Conservation (phyloP, 2,113 vertebrate species). For the Psittacus erithacus region DNA sequence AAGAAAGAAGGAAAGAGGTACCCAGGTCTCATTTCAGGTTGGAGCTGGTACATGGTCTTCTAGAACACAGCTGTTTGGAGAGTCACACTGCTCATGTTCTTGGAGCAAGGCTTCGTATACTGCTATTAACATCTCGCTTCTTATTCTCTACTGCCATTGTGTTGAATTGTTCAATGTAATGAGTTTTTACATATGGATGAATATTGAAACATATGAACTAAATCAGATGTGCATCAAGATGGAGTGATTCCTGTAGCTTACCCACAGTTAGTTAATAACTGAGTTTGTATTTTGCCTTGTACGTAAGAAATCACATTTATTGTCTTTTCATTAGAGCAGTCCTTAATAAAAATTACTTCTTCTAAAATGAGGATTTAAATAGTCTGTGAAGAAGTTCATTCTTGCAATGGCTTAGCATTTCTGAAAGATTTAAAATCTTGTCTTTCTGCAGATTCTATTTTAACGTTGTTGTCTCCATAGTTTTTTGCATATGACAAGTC, state of each 20-base stretch:
- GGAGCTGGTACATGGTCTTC: background rate
- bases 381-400: background rate
- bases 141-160: background rate
- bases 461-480: background rate
- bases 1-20: background rate
- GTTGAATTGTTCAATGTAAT: background rate
- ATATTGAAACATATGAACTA: background rate
- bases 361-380: background rate
- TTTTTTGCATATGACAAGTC: background rate
- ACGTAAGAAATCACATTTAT: background rate
- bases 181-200: background rate
- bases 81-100: background rate
- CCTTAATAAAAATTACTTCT: background rate
- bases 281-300: background rate
- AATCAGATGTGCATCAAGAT: background rate
- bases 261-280: background rate
- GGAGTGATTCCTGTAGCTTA: background rate
- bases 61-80: background rate
- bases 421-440: background rate
- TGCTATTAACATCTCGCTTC: background rate
- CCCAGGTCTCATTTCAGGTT: background rate
- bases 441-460: background rate
- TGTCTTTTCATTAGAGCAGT: background rate
- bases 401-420: background rate
- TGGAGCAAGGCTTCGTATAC: background rate